These are phyloP conservation scores for Acrocephalus kingi DNA, from an alignment of 2,113 vertebrate genomes.

Conservation along the genomic window DNA sequence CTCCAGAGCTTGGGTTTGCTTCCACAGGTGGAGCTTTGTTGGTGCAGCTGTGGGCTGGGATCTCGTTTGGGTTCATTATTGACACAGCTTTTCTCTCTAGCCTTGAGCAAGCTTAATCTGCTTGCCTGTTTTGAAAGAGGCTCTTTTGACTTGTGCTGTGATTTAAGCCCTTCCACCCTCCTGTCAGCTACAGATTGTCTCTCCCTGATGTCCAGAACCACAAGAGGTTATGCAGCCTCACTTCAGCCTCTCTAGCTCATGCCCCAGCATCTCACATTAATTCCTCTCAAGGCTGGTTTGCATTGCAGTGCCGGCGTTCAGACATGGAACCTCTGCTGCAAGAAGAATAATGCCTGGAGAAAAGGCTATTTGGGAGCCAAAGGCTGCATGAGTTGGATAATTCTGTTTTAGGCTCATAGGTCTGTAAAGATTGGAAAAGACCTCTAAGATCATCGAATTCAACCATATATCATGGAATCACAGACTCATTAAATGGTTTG, in stretches of 20 bases:
- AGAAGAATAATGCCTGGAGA: neutral
- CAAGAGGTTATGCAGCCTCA: rapidly evolving
- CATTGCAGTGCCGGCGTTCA: neutral
- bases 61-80: neutral
- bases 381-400: neutral
- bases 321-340: neutral
- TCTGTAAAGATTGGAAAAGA: neutral
- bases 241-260: neutral
- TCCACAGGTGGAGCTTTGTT: neutral
- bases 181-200: neutral
- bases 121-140: neutral
- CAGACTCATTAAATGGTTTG: neutral
- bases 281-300: neutral
- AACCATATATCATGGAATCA: neutral
- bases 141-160: rapidly evolving
- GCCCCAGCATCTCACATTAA: neutral
- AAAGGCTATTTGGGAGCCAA: neutral
- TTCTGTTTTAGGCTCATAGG: neutral
- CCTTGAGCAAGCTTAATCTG: neutral
- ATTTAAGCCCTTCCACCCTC: neutral
- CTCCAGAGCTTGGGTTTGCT: neutral
- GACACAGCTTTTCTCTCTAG: neutral
- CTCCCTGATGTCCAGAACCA: neutral
- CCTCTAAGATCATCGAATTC: neutral
- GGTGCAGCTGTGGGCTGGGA: neutral